Conservation (phyloP, 2,888 invertebrate genomes). For the Synergus laeviventris region DNA sequence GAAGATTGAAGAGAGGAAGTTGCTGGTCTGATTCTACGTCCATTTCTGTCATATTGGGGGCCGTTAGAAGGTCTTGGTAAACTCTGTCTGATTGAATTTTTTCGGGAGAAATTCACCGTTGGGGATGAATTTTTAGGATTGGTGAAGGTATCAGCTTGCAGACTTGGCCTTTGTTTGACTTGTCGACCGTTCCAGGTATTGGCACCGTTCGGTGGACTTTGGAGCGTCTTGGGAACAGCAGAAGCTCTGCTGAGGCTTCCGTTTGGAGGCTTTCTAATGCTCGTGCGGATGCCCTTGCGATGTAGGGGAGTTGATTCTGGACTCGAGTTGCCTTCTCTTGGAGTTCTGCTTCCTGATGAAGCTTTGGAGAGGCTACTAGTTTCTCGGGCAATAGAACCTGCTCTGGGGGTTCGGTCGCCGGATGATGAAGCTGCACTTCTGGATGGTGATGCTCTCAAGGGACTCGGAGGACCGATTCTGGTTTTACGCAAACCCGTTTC, state of each 20-base stretch:
- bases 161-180: conserved; percentile 74
- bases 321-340: conserved; percentile 67
- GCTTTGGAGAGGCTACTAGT: conserved; percentile 68
- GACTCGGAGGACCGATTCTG: conserved; percentile 68
- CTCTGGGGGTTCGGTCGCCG: conserved; percentile 65
- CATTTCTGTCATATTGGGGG: conserved; percentile 76
- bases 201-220: conserved; percentile 71
- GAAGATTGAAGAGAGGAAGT: conserved; percentile 80
- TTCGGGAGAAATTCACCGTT: conserved; percentile 64
- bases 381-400: conserved; percentile 67
- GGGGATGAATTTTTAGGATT: conserved; percentile 58
- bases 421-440: conserved; percentile 64
- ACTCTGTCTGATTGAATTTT: conserved; percentile 74
- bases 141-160: conserved; percentile 83
- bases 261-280: conserved; percentile 75
- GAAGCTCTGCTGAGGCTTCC: conserved; percentile 77
- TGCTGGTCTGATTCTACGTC: conserved; percentile 74
- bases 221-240: conserved; percentile 64
- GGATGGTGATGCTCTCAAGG: conserved; percentile 64
- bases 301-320: conserved; percentile 78
- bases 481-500: conserved; percentile 85
- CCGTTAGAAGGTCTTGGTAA: conserved; percentile 73
- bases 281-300: conserved; percentile 75
- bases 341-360: conserved; percentile 67
- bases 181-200: conserved; percentile 87